Conservation (phyloP, 2,113 vertebrate genomes). For the Notothenia coriiceps region DNA sequence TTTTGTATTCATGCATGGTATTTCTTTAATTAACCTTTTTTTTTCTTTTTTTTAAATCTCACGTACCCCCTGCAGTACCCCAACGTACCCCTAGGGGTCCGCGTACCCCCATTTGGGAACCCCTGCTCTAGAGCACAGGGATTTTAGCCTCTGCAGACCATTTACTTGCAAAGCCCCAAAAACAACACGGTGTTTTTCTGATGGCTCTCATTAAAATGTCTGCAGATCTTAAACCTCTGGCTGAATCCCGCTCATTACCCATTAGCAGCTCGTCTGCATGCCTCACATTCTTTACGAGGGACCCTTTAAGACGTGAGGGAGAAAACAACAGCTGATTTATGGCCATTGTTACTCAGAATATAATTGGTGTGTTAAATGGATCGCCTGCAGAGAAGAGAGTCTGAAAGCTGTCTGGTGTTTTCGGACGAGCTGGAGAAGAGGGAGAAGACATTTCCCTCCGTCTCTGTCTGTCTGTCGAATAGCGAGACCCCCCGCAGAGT, state of each 20-base stretch:
- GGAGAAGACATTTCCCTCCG: not conserved
- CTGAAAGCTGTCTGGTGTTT: constrained; percentile 3
- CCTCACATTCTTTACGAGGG: constrained; percentile 24
- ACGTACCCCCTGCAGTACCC: no score
- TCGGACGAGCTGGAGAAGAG: constrained; percentile 5
- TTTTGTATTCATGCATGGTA: no score
- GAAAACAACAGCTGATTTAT: constrained; percentile 58
- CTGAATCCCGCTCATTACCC: constrained; percentile 1
- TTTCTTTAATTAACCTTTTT: no score
- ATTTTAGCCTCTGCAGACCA: no score
- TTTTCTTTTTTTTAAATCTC: no score
- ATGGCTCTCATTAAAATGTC: no score
- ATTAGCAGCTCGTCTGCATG: constrained; percentile 30
- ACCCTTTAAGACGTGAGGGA: constrained; percentile 27
- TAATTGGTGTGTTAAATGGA: constrained; percentile 58
- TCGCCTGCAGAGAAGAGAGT: constrained; percentile 13
- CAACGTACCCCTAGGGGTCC: no score
- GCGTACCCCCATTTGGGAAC: no score
- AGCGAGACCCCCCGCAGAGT: not conserved
- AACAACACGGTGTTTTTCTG: no score
- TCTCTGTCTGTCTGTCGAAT: not conserved
- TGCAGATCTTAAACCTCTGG: not conserved
- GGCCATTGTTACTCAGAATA: constrained; percentile 41
- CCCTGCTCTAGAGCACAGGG: no score
- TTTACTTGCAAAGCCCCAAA: no score